phyloP scores from a whole-genome alignment of 2,797 vertebrate species.

The Neoniphon sammara region DNA sequence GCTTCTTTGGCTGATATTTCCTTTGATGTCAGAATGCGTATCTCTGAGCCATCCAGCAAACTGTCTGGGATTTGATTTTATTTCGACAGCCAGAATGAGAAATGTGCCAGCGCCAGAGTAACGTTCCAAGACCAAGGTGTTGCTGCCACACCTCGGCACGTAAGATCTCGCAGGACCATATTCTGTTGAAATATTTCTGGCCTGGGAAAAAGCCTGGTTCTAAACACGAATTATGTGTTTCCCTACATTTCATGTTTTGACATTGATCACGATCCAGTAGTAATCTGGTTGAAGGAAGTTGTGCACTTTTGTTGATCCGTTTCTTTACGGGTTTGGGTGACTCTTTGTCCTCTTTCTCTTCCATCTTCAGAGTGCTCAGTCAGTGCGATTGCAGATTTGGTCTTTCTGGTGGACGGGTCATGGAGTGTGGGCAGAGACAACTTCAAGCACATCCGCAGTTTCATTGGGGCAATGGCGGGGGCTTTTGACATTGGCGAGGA shows the following conservation, averaged over 20 bases:
- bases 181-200: constrained; percentile 38
- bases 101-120: constrained; percentile 42
- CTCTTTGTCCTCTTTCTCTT: constrained; percentile 35
- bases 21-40: constrained; percentile 72
- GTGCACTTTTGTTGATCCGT: background rate
- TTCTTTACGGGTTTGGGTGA: constrained; percentile 3
- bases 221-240: constrained; percentile 26
- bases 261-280: constrained; percentile 6
- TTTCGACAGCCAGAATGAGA: constrained; percentile 55
- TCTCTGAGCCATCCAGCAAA: constrained; percentile 58
- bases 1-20: constrained; percentile 39
- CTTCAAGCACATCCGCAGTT: constrained; percentile 94
- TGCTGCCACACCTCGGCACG: constrained; percentile 30
- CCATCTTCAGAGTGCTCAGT: constrained; percentile 89
- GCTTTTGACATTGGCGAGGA: constrained; percentile 97
- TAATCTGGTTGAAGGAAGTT: constrained; percentile 20
- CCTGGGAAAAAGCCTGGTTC: constrained; percentile 16
- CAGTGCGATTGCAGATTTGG: constrained; percentile 93
- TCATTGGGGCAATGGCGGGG: constrained; percentile 90
- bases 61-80: constrained; percentile 63
- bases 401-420: constrained; percentile 97
- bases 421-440: constrained; percentile 99
- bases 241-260: constrained; percentile 27
- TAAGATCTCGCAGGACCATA: background rate
- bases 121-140: constrained; percentile 35